These are phyloP conservation scores for Chrysomela aeneicollis DNA, from an alignment of 2,888 invertebrate species.

Conservation along the genomic window DNA sequence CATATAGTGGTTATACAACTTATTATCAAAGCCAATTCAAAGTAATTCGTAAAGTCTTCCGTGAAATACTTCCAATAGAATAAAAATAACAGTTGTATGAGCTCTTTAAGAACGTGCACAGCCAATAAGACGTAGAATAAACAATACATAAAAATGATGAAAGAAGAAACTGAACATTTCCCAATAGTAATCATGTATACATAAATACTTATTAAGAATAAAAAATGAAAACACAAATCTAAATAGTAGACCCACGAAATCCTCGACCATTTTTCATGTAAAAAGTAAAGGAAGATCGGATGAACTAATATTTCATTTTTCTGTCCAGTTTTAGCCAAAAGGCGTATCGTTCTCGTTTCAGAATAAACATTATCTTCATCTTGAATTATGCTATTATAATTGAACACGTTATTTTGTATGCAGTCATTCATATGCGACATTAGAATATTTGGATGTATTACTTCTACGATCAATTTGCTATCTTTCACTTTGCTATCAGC, in stretches of 20 bases:
- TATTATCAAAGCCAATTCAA: slow-evolving; percentile 36
- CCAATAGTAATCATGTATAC: slow-evolving; percentile 35
- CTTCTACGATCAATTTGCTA: slow-evolving; percentile 34
- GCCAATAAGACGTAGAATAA: slow-evolving; percentile 25
- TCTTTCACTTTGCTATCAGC: too few species aligned
- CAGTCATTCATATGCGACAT: slow-evolving; percentile 45
- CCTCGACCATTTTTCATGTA: slow-evolving; percentile 42
- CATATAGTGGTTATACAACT: slow-evolving; percentile 31
- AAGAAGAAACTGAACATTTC: neutral
- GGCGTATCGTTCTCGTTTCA: slow-evolving; percentile 38
- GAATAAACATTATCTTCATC: slow-evolving; percentile 37
- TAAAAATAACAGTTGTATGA: slow-evolving; percentile 37
- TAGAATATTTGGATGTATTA: slow-evolving; percentile 37
- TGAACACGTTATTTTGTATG: slow-evolving; percentile 36
- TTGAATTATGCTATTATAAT: slow-evolving; percentile 41
- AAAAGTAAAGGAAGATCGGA: slow-evolving; percentile 40
- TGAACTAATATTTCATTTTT: slow-evolving; percentile 41
- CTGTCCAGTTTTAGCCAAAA: slow-evolving; percentile 30
- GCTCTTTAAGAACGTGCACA: slow-evolving; percentile 41
- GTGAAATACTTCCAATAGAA: slow-evolving; percentile 40
- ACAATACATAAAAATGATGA: neutral
- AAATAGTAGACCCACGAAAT: slow-evolving; percentile 39
- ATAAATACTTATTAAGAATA: slow-evolving; percentile 40
- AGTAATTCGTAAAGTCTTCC: slow-evolving; percentile 39
- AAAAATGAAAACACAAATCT: slow-evolving; percentile 36